Evolutionary conservation across 2,797 vertebrate genomes (phyloP), one percentile per base, ranked within the genome.

Genomic region (Aotus griseimembra): DNA sequence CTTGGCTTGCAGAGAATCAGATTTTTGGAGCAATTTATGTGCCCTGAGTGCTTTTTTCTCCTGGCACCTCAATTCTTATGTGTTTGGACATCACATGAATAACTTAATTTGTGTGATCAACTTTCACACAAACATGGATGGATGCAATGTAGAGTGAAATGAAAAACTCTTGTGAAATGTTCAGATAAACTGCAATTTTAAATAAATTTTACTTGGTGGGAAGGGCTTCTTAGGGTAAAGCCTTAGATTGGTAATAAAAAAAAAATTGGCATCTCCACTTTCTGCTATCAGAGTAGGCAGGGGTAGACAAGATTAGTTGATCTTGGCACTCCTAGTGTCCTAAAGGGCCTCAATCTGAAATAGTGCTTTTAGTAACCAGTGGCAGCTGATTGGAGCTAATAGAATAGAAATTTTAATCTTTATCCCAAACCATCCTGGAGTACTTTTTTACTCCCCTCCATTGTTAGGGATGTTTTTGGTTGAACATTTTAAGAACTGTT

Each of bases 241-340:
- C 20, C 17, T 76, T 41, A 55, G 41, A 26, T 3, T 87, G 14
- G 19, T 94, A 58, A 58, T 58, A 88, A 95, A 89, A 88, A 91
- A 85, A 88, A 85, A 81, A 17, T 84, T 33, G 75, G 12, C 70
- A 33, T 61, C 44, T 97, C 36, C 50, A 67, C 28, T 97, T 96
- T 85, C 28, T 87, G 10, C 28, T 92, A 7, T 80, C 46, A 61
- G 26, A 58, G 44, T 86, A 58, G 22, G 84, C 14, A 79, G 67
- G 7, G 12, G 8, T 28, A 52, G 36, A 67, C 4, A 55, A 80
- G 44, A 83, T 80, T 55, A 87, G 50, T 79, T 89, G 86, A 36
- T 61, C 4, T 30, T 82, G 64, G 28, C 36, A 17, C 13, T 79
- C 10, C 19, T 48, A 14, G 84, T 44, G 26, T 10, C 28, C 11